Base-by-base conservation (phyloP, 2,797 vertebrate species). In the Takifugu ocellatus region DNA sequence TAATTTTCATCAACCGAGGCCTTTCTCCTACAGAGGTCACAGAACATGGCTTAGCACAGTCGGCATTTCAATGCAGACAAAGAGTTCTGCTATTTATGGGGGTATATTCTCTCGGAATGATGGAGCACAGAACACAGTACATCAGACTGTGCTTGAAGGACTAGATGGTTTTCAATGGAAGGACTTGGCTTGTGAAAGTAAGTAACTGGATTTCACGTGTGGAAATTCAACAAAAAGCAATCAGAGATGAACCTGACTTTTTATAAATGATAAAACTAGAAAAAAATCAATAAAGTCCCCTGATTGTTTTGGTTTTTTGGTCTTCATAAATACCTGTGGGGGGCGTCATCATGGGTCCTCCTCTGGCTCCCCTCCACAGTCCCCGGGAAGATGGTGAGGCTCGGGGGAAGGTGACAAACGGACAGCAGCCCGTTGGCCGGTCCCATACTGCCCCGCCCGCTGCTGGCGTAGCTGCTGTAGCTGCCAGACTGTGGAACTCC, bases 1-100 rank as follows among this genome's bases (percentile, higher is more conserved):
- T 97, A 97, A 76, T 92, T 96, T 83, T 97, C 95, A 39, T 97
- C 95, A 60, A 96, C 94, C 0, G 94, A 97, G 0, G 87, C 91
- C 79, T 94, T 93, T 66, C 94, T 94, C 77, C 93, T 94, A 74
- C 8, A 10, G 51, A 77, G 63, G 54, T 24, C 63, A 82, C 52
- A 66, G 51, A 68, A 52, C 31, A 69, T 45, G 16, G 17, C 25
- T 68, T 49, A 54, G 56, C 9, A 48, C 56, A 54, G 36, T 25
- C 7, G 21, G 12, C 25, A 46, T 31, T 51, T 74, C 27, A 66
- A 46, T 29, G 17, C 27, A 56, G 36, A 31, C 36, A 11, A 2
- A 14, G 36, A 39, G 10, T 39, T 14, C 3, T 3, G 36, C 36
- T 49, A 27, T 51, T 14, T 27, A 56, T 25, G 12, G 12, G 12